Evolutionary conservation across 2,113 vertebrate species (phyloP), one percentile per base, ranked within the genome.

Genomic region (Melanerpes formicivorus): DNA sequence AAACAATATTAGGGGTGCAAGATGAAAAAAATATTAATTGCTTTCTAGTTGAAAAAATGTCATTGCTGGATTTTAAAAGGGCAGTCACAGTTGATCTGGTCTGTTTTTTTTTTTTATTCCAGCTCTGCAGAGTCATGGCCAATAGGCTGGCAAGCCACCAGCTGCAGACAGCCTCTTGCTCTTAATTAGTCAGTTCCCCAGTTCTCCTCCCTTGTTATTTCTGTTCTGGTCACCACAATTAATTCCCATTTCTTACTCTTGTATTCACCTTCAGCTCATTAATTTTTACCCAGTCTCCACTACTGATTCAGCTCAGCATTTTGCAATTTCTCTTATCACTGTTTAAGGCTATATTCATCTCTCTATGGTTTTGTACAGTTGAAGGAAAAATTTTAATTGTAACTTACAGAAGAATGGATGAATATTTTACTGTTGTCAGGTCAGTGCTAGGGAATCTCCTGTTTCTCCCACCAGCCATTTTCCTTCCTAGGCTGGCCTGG

Each of bases 221-320:
- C 79, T 34, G 3, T 94, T 91, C 76, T 87, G 22, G 23, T 85
- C 72, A 64, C 37, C 46, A 64, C 76, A 92, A 78, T 87, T 94
- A 88, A 77, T 80, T 91, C 26, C 11, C 18, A 55, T 80, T 94
- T 84, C 34, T 90, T 80, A 62, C 12, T 90, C 46, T 34, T 67
- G 29, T 56, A 69, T 77, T 91, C 81, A 76, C 69, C 65, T 91
- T 82, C 72, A 87, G 48, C 18, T 80, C 65, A 78, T 83, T 95
- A 66, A 26, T 67, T 91, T 94, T 67, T 83, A 65, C 59, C 81
- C 42, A 9, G 18, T 44, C 55, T 81, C 74, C 34, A 71, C 58
- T 54, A 23, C 67, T 64, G 30, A 56, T 89, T 59, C 14, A 10
- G 52, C 56, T 82, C 34, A 84, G 52, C 26, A 66, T 90, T 95